phyloP scores from a whole-genome alignment of 2,797 vertebrate species.

The Tragelaphus eurycerus region DNA sequence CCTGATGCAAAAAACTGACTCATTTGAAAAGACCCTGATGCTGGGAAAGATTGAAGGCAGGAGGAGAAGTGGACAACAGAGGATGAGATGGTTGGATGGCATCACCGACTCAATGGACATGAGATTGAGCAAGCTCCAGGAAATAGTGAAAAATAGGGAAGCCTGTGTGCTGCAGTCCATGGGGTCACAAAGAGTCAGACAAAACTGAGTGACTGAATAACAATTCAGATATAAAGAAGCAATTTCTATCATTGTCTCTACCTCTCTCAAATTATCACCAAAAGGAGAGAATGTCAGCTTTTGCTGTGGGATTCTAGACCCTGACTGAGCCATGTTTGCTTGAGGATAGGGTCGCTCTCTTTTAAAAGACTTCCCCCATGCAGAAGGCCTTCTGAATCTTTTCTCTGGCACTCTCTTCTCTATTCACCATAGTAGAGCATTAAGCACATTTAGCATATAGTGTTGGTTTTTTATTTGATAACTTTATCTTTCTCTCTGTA shows the following conservation, averaged over 20 bases:
- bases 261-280: not conserved
- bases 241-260: not conserved
- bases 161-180: not conserved
- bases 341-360: fast-evolving
- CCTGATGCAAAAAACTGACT: not conserved
- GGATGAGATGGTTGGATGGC: not conserved
- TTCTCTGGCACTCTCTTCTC: not conserved
- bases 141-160: not conserved
- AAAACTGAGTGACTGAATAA: not conserved
- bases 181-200: not conserved
- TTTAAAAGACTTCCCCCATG: not conserved
- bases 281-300: not conserved
- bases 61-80: not conserved
- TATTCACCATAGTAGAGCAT: not conserved
- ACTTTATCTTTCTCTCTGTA: not conserved
- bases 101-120: not conserved
- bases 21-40: not conserved
- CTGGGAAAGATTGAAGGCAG: not conserved
- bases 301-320: not conserved
- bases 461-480: not conserved
- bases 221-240: not conserved
- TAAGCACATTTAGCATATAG: not conserved
- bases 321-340: not conserved
- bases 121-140: not conserved
- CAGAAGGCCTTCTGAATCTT: not conserved